phyloP scores from a whole-genome alignment of 2,113 vertebrate genomes.

The Chloropsis hardwickii region DNA sequence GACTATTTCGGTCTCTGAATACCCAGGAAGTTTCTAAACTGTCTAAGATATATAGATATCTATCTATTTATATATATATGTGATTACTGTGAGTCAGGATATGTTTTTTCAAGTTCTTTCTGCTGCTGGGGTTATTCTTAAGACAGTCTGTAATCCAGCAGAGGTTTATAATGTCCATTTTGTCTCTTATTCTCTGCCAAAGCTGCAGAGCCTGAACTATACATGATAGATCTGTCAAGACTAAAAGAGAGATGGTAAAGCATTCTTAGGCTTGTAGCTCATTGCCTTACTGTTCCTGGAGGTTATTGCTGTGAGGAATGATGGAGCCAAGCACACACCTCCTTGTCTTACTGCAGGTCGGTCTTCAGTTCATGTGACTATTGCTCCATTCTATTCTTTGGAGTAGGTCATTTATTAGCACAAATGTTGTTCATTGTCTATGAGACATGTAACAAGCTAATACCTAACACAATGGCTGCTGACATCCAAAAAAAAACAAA shows the following conservation, averaged over 20 bases:
- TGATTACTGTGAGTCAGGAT: neutral
- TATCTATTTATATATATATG: neutral
- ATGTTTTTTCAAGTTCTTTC: neutral
- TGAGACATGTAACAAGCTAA: neutral
- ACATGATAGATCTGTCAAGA: neutral
- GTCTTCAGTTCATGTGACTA: neutral
- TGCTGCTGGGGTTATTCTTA: neutral
- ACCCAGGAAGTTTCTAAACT: neutral
- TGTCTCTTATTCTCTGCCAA: neutral
- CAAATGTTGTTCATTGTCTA: neutral
- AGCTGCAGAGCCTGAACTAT: neutral
- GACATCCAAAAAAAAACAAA: neutral
- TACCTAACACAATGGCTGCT: neutral
- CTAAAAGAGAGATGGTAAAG: neutral
- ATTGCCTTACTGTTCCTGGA: neutral
- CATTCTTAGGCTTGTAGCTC: neutral
- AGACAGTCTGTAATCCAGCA: neutral
- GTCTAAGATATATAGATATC: neutral
- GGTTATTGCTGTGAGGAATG: neutral
- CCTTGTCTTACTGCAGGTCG: neutral
- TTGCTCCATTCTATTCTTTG: neutral
- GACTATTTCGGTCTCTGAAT: neutral
- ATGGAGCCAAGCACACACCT: neutral
- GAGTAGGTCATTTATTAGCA: neutral
- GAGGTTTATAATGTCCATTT: neutral